Percentiles rank a stretch among this genome's conserved stretches.
These are phyloP conservation scores for Willowsia nigromaculata DNA, from an alignment of 2,888 invertebrate species.

Conservation along the genomic window DNA sequence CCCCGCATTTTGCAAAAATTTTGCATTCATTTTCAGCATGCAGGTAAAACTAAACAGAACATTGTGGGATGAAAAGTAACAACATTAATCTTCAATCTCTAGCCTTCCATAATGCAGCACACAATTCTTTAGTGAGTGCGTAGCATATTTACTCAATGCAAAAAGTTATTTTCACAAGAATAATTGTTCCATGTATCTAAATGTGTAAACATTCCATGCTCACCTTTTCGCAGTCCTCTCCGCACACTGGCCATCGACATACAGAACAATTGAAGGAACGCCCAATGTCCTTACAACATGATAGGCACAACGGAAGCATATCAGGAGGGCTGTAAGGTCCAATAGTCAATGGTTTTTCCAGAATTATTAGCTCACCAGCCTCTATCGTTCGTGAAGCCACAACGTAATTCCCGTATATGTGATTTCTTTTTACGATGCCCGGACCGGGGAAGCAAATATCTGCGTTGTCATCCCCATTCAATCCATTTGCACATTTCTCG, in stretches of 20 bases:
- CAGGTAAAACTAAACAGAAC: constrained; percentile 26
- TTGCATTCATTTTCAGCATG: constrained; percentile 72
- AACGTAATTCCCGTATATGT: constrained; percentile 72
- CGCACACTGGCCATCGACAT: constrained; percentile 71
- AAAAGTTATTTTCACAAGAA: no score
- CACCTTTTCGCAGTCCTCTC: constrained; percentile 69
- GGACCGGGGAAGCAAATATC: constrained; percentile 67
- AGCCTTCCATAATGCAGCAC: no score
- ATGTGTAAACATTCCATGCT: no score
- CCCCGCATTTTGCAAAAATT: constrained; percentile 48
- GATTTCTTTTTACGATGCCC: constrained; percentile 53
- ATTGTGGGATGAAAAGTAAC: not conserved
- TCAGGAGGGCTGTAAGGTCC: constrained; percentile 68
- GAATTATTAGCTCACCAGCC: constrained; percentile 66
- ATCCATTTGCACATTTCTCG: not conserved
- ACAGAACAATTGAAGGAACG: constrained; percentile 61
- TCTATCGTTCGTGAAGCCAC: constrained; percentile 70
- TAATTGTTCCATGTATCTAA: no score
- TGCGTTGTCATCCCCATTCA: not conserved
- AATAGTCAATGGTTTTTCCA: constrained; percentile 51
- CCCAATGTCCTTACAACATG: constrained; percentile 69
- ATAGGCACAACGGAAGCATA: constrained; percentile 63
- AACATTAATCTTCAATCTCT: no score
- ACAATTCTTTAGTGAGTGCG: no score
- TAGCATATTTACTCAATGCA: no score